Conservation (phyloP, 2,113 vertebrate genomes). For the Tringa solitaria region DNA sequence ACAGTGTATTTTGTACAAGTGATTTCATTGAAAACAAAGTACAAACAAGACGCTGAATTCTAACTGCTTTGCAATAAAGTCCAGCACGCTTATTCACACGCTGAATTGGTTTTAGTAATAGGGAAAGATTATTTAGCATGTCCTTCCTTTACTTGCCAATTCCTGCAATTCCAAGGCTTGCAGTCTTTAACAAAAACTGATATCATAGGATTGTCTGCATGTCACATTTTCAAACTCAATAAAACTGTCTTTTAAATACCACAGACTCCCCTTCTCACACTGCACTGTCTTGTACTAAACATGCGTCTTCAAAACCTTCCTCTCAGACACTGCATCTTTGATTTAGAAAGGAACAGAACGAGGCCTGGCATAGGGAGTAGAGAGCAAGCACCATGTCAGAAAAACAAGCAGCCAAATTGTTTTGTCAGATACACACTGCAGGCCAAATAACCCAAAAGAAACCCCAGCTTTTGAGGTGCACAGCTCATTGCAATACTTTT, state of each 20-base stretch:
- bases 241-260: neutral
- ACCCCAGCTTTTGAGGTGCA: neutral
- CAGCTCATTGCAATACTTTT: neutral
- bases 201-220: neutral
- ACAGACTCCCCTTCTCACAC: neutral
- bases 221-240: neutral
- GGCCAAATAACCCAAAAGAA: neutral
- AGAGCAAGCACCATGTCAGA: neutral
- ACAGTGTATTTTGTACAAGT: neutral
- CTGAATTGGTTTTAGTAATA: neutral
- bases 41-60: constrained; percentile 6
- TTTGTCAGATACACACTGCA: neutral
- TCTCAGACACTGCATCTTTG: neutral
- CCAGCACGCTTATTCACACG: neutral
- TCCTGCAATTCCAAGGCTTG: neutral
- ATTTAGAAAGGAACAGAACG: neutral
- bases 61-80: neutral
- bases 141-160: neutral
- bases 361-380: neutral
- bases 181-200: neutral
- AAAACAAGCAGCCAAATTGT: neutral
- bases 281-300: neutral
- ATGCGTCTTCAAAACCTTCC: neutral
- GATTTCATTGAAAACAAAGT: neutral
- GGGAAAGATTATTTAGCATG: neutral